These are phyloP conservation scores for Orius insidiosus DNA, from an alignment of 1,140 invertebrate species.

Conservation along the genomic window DNA sequence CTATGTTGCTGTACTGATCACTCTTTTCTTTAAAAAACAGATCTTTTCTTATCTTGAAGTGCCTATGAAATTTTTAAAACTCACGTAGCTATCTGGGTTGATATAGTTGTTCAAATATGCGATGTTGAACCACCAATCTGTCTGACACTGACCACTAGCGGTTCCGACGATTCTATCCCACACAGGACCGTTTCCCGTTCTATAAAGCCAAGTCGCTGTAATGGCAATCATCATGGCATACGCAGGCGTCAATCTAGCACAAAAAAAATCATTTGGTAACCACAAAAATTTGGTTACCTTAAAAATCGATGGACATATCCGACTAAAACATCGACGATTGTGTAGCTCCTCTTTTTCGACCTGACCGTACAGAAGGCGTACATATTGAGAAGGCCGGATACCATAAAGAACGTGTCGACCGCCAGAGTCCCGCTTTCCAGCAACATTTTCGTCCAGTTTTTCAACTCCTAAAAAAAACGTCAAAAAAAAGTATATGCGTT, in stretches of 20 bases:
- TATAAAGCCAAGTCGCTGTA: conserved; percentile 24
- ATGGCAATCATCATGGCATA: conserved; percentile 26
- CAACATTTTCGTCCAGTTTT: conserved; percentile 15
- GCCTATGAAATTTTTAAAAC: conserved; percentile 1
- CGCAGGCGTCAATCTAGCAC: conserved; percentile 29
- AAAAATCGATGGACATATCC: conserved; percentile 15
- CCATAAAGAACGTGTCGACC: conserved; percentile 21
- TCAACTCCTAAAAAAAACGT: conserved; percentile 13
- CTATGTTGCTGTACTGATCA: no score
- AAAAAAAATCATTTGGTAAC: conserved; percentile 8
- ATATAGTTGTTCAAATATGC: conserved; percentile 41
- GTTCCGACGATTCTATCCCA: conserved; percentile 23
- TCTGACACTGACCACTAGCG: conserved; percentile 24
- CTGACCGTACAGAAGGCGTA: conserved; percentile 15
- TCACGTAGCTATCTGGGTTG: conserved; percentile 20
- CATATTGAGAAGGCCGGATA: conserved; percentile 19
- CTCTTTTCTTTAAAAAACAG: no score
- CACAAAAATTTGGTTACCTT: conserved; percentile 15
- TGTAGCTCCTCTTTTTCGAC: conserved; percentile 10
- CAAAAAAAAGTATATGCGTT: no score
- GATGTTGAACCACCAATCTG: conserved; percentile 38
- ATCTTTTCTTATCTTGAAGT: background rate
- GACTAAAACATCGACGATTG: conserved; percentile 2
- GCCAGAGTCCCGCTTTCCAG: conserved; percentile 17
- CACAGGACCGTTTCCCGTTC: conserved; percentile 26